Evolutionary conservation across 2,888 invertebrate species (phyloP).

Genomic region (Sympetrum striolatum): DNA sequence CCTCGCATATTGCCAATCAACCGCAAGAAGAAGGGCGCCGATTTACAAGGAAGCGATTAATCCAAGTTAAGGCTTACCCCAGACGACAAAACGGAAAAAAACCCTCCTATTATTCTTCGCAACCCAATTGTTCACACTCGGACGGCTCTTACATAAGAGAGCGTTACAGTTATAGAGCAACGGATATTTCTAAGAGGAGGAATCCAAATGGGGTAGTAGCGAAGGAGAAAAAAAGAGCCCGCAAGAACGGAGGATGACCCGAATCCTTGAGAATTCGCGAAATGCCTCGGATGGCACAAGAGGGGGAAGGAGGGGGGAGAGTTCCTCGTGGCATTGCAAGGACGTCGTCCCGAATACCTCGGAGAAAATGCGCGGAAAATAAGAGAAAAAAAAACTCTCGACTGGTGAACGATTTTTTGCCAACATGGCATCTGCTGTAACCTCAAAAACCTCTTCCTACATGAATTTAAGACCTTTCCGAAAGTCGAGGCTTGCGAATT

Average conservation of each 20-base stretch:
- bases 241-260: constrained; percentile 19
- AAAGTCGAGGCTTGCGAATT: neutral
- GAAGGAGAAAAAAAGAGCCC: neutral
- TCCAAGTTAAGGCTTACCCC: neutral
- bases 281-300: neutral
- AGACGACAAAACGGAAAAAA: neutral
- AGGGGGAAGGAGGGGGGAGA: neutral
- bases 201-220: neutral
- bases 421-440: constrained; percentile 11
- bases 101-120: neutral
- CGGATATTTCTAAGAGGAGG: neutral
- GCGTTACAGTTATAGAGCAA: constrained; percentile 15
- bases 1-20: no score
- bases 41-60: no score
- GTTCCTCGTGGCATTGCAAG: constrained; percentile 39
- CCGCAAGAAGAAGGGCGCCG: no score
- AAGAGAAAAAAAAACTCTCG: neutral
- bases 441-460: constrained; percentile 28
- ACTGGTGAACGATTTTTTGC: constrained; percentile 1
- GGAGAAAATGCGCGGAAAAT: constrained; percentile 33
- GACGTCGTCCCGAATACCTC: constrained; percentile 40
- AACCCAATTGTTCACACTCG: neutral
- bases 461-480: neutral
- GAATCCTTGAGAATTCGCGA: constrained; percentile 43
- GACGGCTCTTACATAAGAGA: neutral